Evolutionary conservation across 2,888 invertebrate species (phyloP), one percentile per base, ranked within the genome.

Genomic region (Aquatica leii): DNA sequence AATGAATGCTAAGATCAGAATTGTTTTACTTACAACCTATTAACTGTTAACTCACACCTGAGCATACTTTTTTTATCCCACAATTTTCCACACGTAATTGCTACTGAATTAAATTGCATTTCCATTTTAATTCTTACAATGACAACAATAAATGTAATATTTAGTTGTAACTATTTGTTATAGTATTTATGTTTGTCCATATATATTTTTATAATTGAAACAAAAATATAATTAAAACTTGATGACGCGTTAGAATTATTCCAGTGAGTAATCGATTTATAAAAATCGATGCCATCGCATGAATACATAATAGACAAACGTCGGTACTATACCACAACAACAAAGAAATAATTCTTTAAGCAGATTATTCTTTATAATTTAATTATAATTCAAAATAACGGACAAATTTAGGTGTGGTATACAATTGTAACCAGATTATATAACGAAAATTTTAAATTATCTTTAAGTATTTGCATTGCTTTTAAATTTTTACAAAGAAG

Each of bases 11-110:
- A 58, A 51, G 65, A 65, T 65, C 55, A 53, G 57, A 61, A 61
- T 65, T 60, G 61, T 65, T 65, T 65, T 54, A 65, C 61, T 65
- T 61, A 65, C 48, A 54, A 46, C 49, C 57, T 54, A 61, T 62
- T 62, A 58, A 65, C 59, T 58, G 62, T 65, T 62, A 62, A 40
- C 58, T 62, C 53, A 58, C 62, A 59, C 46, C 46, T 52, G 55
- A 54, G 43, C 18, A 46, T n/a, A 46, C 53, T 37, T 37, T 57
- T 60, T 59, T 61, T 59, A 58, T 62, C 57, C 57, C 62, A 37
- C 56, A 51, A 56, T 61, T 54, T 60, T 60, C 34, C 35, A 34
- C 46, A 37, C 35, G 48, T 24, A 4, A 24, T 6, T 24, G 24
- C 24, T 2, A 24, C 24, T 40, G 12, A 24, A 24, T 24, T 24